Conservation (phyloP, 92 coral and sea anemone genomes). For the Porites divaricata region DNA sequence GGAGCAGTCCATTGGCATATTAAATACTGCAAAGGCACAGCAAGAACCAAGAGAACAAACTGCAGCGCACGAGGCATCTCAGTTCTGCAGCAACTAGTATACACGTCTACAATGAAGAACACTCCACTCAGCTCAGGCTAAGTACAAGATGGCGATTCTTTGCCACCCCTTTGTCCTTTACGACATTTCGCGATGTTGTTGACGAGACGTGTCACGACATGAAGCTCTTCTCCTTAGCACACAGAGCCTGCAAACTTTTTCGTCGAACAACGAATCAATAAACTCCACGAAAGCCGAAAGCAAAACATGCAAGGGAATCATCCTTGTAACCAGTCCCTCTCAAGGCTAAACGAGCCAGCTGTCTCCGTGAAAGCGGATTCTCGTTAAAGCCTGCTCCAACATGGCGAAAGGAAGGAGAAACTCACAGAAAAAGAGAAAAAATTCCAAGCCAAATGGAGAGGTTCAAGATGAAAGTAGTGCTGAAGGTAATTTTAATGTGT, state of each 20-base stretch:
- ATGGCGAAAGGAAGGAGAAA: slow-evolving; percentile 18
- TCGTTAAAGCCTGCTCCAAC: background rate
- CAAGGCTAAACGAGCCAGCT: slow-evolving; percentile 10
- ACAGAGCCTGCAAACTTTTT: background rate
- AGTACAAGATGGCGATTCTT: background rate
- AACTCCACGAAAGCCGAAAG: slow-evolving; percentile 48
- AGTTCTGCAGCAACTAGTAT: no score
- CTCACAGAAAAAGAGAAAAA: slow-evolving; percentile 22
- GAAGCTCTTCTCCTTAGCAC: background rate
- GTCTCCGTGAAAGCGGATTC: background rate
- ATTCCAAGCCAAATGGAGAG: slow-evolving; percentile 24
- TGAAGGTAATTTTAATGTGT: slow-evolving; percentile 15
- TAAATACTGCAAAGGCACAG: slow-evolving; percentile 95
- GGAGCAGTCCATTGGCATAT: slow-evolving; percentile 91
- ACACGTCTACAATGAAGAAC: no score
- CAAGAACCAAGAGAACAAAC: slow-evolving; percentile 81
- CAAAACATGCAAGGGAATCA: slow-evolving; percentile 36
- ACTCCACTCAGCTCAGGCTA: no score
- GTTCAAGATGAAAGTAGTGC: slow-evolving; percentile 12
- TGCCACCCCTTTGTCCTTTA: background rate
- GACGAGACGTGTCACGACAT: slow-evolving; percentile 34
- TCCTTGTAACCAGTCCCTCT: slow-evolving; percentile 35
- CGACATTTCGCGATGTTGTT: slow-evolving; percentile 8
- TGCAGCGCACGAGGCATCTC: slow-evolving; percentile 90
- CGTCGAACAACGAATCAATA: slow-evolving; percentile 39